phyloP scores from a whole-genome alignment of 2,888 invertebrate genomes.

The Aelia acuminata region DNA sequence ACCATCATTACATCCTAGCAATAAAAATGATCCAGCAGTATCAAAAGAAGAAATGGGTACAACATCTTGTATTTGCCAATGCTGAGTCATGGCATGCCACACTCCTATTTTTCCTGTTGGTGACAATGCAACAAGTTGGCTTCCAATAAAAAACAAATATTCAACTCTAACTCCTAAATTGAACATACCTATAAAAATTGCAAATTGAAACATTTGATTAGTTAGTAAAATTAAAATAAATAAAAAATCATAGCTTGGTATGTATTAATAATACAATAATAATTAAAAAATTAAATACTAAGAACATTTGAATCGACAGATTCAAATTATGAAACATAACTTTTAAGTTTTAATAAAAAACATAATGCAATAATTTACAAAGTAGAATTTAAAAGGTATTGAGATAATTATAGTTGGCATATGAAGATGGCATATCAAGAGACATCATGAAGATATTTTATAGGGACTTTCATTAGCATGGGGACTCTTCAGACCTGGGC shows the following conservation, averaged over 20 bases:
- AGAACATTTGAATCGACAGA: background rate
- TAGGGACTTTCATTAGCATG: too few relatives aligned
- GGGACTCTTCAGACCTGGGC: too few relatives aligned
- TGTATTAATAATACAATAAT: too few relatives aligned
- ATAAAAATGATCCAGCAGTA: conserved; percentile 94
- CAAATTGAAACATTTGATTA: background rate
- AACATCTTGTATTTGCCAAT: conserved; percentile 98
- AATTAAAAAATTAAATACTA: too few relatives aligned
- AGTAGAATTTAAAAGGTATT: too few relatives aligned
- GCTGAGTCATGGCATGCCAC: conserved; percentile 99
- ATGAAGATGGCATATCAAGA: too few relatives aligned
- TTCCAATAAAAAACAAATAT: conserved; percentile 96
- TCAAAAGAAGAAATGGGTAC: conserved; percentile 96
- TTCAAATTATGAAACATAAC: background rate
- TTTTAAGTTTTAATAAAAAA: too few relatives aligned
- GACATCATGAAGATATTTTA: too few relatives aligned
- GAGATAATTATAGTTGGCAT: too few relatives aligned
- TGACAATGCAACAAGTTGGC: conserved; percentile 96
- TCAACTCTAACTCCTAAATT: conserved; percentile 94
- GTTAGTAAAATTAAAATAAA: background rate
- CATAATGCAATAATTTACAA: too few relatives aligned
- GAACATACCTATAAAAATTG: conserved; percentile 80
- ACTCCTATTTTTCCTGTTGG: conserved; percentile 95
- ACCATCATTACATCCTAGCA: conserved; percentile 96
- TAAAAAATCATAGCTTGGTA: background rate